These are phyloP conservation scores for Sussaba pulchella DNA, from an alignment of 2,888 invertebrate species.

Conservation along the genomic window DNA sequence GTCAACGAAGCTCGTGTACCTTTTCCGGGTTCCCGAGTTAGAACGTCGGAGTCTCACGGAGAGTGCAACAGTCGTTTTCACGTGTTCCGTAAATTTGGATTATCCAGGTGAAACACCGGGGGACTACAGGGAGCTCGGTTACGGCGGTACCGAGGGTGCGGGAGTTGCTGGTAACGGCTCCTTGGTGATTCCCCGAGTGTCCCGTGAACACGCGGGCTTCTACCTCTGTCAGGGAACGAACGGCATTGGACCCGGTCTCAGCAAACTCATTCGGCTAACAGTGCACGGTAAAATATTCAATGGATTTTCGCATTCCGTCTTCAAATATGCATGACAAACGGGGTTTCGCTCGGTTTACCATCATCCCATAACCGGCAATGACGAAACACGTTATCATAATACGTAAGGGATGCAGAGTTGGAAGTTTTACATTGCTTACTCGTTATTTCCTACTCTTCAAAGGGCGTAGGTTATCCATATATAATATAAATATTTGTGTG, in stretches of 20 bases:
- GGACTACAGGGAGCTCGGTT: slow-evolving; percentile 86
- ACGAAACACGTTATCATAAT: slow-evolving; percentile 12
- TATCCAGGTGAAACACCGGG: slow-evolving; percentile 83
- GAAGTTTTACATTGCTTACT: no score
- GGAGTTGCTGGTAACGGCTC: slow-evolving; percentile 85
- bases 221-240: slow-evolving; percentile 88
- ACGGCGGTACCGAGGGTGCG: slow-evolving; percentile 82
- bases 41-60: not conserved
- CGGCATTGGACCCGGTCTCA: slow-evolving; percentile 87
- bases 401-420: no score
- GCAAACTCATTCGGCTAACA: slow-evolving; percentile 87
- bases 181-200: slow-evolving; percentile 85
- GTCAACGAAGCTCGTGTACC: not conserved
- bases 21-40: not conserved
- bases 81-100: slow-evolving; percentile 25
- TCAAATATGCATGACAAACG: slow-evolving; percentile 67
- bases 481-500: no score
- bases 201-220: slow-evolving; percentile 86
- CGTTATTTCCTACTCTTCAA: no score
- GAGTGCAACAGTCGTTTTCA: slow-evolving; percentile 11
- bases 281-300: slow-evolving; percentile 86
- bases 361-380: slow-evolving; percentile 3
- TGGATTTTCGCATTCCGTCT: slow-evolving; percentile 45
- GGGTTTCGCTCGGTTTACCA: slow-evolving; percentile 55
- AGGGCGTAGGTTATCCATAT: no score